A percentile compares a stretch with the other conserved stretches of the same genome.
phyloP scores from a whole-genome alignment of 2,888 invertebrate genomes.

The Tridacna gigas region DNA sequence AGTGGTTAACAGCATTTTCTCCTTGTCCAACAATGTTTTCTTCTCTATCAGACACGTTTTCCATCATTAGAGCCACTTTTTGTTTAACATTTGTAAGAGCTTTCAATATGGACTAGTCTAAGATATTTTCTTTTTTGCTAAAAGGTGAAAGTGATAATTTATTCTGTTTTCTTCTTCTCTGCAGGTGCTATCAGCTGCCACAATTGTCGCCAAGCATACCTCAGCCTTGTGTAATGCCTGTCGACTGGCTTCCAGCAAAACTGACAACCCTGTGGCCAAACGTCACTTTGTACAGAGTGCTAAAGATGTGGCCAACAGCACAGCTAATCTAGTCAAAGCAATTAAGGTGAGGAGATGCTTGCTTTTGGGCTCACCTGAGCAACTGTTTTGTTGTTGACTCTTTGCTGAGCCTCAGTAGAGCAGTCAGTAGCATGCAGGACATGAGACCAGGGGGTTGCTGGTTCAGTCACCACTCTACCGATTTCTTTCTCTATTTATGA shows the following conservation, averaged over 20 bases:
- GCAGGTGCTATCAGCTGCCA: constrained; percentile 94
- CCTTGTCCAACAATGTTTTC: neutral
- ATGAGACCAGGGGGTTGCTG: too few species aligned
- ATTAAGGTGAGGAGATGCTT: constrained; percentile 89
- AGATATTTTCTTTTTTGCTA: neutral
- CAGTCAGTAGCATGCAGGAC: too few species aligned
- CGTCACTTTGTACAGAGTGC: constrained; percentile 98
- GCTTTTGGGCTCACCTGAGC: too few species aligned
- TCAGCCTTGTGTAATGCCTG: constrained; percentile 98
- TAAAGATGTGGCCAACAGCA: constrained; percentile 98
- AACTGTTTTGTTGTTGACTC: too few species aligned
- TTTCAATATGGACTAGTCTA: neutral
- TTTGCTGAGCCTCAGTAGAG: too few species aligned
- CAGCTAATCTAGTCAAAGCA: constrained; percentile 96
- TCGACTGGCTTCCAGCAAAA: constrained; percentile 95
- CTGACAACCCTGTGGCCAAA: constrained; percentile 95
- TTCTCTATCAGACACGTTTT: too few species aligned
- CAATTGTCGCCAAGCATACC: constrained; percentile 97
- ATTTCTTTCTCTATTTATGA: too few species aligned
- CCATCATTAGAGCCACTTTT: too few species aligned
- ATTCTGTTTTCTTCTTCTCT: neutral
- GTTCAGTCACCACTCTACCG: too few species aligned
- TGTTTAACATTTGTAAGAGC: too few species aligned
- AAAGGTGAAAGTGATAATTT: neutral
- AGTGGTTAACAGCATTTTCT: neutral